These are phyloP conservation scores for Pachyuromys duprasi DNA, from an alignment of 2,797 vertebrate genomes.

Conservation along the genomic window DNA sequence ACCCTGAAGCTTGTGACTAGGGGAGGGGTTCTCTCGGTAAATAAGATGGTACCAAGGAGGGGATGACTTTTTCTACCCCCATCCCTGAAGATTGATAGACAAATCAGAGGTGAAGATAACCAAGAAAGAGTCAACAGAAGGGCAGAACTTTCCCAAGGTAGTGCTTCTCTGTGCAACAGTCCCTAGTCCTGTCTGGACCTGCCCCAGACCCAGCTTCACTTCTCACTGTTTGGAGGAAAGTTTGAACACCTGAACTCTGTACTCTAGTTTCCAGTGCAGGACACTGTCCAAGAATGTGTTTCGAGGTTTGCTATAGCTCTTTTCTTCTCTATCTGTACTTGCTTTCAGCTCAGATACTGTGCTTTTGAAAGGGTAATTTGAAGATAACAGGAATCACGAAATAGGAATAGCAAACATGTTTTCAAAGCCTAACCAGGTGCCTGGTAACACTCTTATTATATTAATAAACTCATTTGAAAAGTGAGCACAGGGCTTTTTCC, in stretches of 20 bases:
- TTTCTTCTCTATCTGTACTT: slow-evolving; percentile 8
- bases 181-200: background rate
- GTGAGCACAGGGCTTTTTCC: background rate
- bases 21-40: background rate
- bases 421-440: slow-evolving; percentile 10
- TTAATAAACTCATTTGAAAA: background rate
- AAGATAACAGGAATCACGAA: slow-evolving; percentile 10
- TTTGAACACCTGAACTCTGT: background rate
- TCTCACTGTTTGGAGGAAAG: background rate
- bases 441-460: slow-evolving; percentile 18
- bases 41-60: no score
- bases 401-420: slow-evolving; percentile 6
- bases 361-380: slow-evolving; percentile 57
- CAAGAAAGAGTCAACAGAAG: background rate
- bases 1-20: background rate
- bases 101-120: background rate
- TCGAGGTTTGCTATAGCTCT: background rate
- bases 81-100: background rate
- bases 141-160: background rate
- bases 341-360: background rate
- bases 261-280: background rate
- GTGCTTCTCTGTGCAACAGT: background rate
- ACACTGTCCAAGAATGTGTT: slow-evolving; percentile 32
- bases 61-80: background rate
- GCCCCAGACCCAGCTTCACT: background rate